These are phyloP conservation scores for Ommatoiulus sabulosus DNA, from an alignment of 2,888 invertebrate genomes.

Conservation along the genomic window DNA sequence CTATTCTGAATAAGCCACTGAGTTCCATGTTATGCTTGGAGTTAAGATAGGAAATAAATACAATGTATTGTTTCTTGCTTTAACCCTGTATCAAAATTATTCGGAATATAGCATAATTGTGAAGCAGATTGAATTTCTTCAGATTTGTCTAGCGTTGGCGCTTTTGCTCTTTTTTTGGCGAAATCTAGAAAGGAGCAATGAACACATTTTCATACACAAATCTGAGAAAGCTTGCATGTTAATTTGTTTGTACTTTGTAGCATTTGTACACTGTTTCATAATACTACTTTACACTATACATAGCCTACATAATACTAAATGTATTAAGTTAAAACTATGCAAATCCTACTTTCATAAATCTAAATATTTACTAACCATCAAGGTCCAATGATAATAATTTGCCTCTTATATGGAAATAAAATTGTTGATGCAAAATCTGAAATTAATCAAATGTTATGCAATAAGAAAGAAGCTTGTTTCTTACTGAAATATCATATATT, in stretches of 20 bases:
- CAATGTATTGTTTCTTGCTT: neutral
- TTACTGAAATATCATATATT: no score
- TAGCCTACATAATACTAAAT: neutral
- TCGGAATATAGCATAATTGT: neutral
- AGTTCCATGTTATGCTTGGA: neutral
- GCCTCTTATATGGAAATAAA: neutral
- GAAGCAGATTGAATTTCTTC: neutral
- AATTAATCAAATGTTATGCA: neutral
- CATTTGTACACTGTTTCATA: neutral
- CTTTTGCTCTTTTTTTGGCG: neutral
- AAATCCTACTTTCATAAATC: neutral
- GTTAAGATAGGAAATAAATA: neutral
- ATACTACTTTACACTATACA: neutral
- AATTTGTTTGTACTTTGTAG: no score
- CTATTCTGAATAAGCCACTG: neutral
- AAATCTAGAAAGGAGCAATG: conserved; percentile 40
- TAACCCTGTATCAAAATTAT: no score
- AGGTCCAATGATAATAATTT: neutral
- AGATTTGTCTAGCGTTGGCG: neutral
- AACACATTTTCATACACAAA: neutral
- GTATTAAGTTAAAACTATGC: neutral
- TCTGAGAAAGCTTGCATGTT: no score
- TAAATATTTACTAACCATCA: neutral
- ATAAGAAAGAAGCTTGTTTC: no score
- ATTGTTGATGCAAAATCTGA: neutral